Evolutionary conservation across 2,797 vertebrate species (phyloP).

Genomic region (Arremon brunneinucha): DNA sequence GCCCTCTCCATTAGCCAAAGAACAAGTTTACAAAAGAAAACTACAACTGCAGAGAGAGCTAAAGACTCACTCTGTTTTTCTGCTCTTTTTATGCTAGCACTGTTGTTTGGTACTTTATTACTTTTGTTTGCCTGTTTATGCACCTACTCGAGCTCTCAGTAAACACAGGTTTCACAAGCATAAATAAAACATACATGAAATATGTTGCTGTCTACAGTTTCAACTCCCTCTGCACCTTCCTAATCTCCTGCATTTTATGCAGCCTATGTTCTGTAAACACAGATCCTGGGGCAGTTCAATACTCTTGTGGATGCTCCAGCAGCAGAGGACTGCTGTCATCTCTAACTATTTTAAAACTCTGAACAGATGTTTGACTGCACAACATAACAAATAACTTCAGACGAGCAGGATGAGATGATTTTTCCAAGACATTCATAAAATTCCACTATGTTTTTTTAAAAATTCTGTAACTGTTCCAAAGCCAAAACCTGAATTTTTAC

Average conservation of each 20-base stretch:
- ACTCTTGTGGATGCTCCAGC: neutral
- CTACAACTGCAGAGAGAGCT: neutral
- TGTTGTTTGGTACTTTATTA: neutral
- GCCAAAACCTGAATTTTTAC: neutral
- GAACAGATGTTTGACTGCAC: constrained; percentile 20
- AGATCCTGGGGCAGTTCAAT: neutral
- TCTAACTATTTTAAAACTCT: constrained; percentile 22
- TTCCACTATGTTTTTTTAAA: neutral
- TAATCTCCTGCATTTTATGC: neutral
- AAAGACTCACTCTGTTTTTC: neutral
- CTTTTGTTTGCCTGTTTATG: neutral
- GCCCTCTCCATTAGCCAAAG: neutral
- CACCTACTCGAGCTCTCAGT: neutral
- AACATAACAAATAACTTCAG: neutral
- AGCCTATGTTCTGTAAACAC: constrained; percentile 2
- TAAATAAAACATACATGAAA: constrained; percentile 17
- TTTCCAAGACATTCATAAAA: neutral
- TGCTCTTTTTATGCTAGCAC: neutral
- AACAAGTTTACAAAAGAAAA: neutral
- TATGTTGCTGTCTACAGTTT: neutral
- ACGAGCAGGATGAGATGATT: neutral
- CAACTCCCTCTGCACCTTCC: neutral
- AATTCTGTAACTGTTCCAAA: neutral
- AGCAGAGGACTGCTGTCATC: constrained; percentile 4
- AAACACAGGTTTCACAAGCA: neutral